These are phyloP conservation scores for Eremobia ochroleuca DNA, from an alignment of 2,888 invertebrate genomes.

Conservation along the genomic window DNA sequence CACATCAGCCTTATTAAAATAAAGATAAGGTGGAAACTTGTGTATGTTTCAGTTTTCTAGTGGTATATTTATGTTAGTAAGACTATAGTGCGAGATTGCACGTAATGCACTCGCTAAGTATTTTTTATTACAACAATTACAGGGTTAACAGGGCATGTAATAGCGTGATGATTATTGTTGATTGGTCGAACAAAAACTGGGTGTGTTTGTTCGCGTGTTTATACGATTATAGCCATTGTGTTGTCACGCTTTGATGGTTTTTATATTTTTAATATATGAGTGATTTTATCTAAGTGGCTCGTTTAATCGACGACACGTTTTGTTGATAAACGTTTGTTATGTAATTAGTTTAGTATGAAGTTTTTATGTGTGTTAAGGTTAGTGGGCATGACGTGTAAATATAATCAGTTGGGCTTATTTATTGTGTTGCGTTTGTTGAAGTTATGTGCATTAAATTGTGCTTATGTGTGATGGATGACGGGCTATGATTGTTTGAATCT, in stretches of 20 bases:
- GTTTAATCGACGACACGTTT: slow-evolving; percentile 56
- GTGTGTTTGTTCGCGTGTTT: slow-evolving; percentile 64
- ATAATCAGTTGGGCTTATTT: slow-evolving; percentile 40
- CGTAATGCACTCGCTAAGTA: slow-evolving; percentile 71
- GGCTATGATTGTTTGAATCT: slow-evolving; percentile 20
- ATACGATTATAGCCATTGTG: slow-evolving; percentile 54
- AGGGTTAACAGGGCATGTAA: slow-evolving; percentile 85
- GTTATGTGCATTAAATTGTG: slow-evolving; percentile 47
- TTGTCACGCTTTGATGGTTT: slow-evolving; percentile 58
- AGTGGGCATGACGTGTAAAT: slow-evolving; percentile 34
- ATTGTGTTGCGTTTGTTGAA: slow-evolving; percentile 30
- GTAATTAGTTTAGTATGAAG: slow-evolving; percentile 48
- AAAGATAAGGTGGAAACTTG: slow-evolving; percentile 51
- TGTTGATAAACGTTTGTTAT: slow-evolving; percentile 37
- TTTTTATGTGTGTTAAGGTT: slow-evolving; percentile 65
- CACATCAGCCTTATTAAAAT: slow-evolving; percentile 9
- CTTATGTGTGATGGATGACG: slow-evolving; percentile 35
- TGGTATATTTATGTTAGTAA: slow-evolving; percentile 37
- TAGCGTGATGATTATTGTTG: slow-evolving; percentile 77
- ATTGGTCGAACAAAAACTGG: slow-evolving; percentile 78
- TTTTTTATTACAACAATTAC: slow-evolving; percentile 81
- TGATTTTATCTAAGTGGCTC: slow-evolving; percentile 51
- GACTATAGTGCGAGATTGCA: slow-evolving; percentile 70
- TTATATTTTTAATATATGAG: slow-evolving; percentile 44
- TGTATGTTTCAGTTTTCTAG: neutral